A percentile compares a stretch with the other conserved stretches of the same genome.
These are phyloP conservation scores for Oophaga pumilio DNA, from an alignment of 2,113 vertebrate species.

Conservation along the genomic window DNA sequence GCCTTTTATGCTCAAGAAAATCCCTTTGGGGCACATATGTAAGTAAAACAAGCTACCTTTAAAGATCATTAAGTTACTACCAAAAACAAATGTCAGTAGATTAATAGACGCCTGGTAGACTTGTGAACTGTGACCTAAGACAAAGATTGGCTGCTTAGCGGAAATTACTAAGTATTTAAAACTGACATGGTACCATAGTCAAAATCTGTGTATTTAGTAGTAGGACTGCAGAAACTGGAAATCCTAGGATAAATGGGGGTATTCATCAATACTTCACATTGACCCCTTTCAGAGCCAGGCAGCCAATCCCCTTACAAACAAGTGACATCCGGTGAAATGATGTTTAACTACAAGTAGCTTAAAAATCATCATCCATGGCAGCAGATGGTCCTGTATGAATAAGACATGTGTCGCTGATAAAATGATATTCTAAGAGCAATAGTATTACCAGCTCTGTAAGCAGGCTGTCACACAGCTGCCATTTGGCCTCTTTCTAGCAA, in stretches of 20 bases:
- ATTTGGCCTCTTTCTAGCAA: too few relatives aligned
- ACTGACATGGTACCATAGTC: background rate
- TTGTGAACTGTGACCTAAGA: background rate
- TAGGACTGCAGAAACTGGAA: background rate
- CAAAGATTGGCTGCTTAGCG: background rate
- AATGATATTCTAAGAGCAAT: too few relatives aligned
- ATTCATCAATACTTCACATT: too few relatives aligned
- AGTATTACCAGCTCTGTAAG: too few relatives aligned
- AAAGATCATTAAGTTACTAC: background rate
- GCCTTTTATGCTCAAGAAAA: background rate
- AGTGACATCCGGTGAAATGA: too few relatives aligned
- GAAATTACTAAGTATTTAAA: background rate
- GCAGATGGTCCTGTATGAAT: too few relatives aligned
- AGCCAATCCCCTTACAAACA: too few relatives aligned
- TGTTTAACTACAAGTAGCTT: too few relatives aligned
- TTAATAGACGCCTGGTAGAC: background rate
- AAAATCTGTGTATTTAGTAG: background rate
- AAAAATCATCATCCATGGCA: too few relatives aligned
- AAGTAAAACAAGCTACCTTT: background rate
- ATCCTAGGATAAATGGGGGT: background rate
- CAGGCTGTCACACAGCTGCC: too few relatives aligned
- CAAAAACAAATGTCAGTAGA: slow-evolving; percentile 19
- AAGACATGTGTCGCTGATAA: too few relatives aligned
- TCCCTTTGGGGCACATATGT: background rate
- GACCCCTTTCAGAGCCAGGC: too few relatives aligned